Conservation (phyloP, 2,113 vertebrate species). For the Sprattus sprattus region DNA sequence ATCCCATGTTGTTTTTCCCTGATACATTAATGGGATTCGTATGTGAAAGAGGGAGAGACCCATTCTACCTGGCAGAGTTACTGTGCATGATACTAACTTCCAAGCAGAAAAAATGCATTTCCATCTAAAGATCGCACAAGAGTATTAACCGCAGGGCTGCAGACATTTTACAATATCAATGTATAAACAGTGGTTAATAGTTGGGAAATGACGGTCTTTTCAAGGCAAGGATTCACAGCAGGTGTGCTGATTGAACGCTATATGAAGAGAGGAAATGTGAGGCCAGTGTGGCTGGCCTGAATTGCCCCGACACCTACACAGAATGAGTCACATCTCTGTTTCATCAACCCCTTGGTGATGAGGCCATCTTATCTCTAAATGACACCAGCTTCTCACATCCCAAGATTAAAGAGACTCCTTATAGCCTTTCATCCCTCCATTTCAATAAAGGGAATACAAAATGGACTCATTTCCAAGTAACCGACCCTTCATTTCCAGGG, state of each 20-base stretch:
- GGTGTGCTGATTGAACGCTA: not conserved
- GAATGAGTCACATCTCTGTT: not conserved
- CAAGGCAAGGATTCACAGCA: not conserved
- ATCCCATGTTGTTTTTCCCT: no score
- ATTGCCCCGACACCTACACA: not conserved
- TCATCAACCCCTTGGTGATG: not conserved
- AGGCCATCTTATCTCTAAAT: slow-evolving; percentile 20
- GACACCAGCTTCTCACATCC: not conserved
- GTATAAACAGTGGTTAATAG: no score
- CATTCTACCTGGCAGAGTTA: no score
- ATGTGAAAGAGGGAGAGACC: no score
- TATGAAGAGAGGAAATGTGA: not conserved
- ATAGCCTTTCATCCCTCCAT: not conserved
- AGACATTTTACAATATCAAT: no score
- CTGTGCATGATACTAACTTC: no score
- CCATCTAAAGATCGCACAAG: no score
- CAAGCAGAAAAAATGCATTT: no score
- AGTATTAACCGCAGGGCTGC: no score
- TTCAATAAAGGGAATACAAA: not conserved
- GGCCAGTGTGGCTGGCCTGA: not conserved
- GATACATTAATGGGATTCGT: no score
- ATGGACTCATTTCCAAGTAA: not conserved
- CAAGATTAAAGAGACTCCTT: slow-evolving; percentile 8
- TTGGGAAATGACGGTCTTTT: no score
- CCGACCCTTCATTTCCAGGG: not conserved